Evolutionary conservation across 2,888 invertebrate genomes (phyloP), one percentile per base, ranked within the genome.

Genomic region (Danaus chrysippus): DNA sequence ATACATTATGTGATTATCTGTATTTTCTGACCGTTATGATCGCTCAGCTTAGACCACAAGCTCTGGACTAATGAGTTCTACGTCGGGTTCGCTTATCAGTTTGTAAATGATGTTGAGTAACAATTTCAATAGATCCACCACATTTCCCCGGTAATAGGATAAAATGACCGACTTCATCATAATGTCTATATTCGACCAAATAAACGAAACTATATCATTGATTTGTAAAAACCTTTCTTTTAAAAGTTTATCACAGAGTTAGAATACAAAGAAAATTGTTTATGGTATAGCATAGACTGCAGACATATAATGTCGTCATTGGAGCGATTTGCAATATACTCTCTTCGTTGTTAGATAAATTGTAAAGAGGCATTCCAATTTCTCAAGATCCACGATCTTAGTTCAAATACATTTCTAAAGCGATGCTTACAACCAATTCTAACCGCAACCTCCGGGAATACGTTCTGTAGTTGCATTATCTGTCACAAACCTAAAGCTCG

Each of bases 21-120:
- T 3, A 3, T 49, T 15, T 49, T 17, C 15, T 12, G 46, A 54
- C 54, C 46, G 46, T 17, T 49, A 12, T 56, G 44, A 56, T 58
- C 56, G 63, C 59, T 46, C 59, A 60, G 53, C 13, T 41, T 42
- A 52, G 58, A 59, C 63, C 63, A 54, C 63, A 60, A 54, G 34
- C 59, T 34, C 17, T 11, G 6, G 49, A 9, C 49, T 49, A 49
- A 49, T 49, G 49, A 49, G 49, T 17, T 17, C 49, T 34, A 34
- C 10, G 49, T 49, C 10, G 17, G 15, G 15, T 15, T 49, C 17
- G 49, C 49, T 49, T 49, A 49, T 49, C 49, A 17, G 49, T 17
- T 17, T 10, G 49, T 17, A 49, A 17, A 49, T 49, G 8, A 17
- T 49, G 49, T 49, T 49, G 46, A 8, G 49, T 17, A 49, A 49